Base-by-base conservation (phyloP, 2,113 vertebrate species). In the Symphodus melops region DNA sequence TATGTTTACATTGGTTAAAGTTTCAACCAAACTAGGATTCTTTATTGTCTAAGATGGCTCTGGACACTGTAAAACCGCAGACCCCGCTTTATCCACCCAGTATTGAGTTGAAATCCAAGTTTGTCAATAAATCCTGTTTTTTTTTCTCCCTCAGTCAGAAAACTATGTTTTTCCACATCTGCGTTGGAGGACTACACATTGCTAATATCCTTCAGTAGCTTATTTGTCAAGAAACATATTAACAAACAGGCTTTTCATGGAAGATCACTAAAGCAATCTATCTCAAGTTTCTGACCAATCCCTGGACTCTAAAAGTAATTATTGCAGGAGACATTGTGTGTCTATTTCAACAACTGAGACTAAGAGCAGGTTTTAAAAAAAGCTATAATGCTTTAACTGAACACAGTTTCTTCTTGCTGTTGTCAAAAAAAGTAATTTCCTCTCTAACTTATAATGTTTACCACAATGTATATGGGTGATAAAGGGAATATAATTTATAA, bases 1-100 rank as follows among this genome's bases (percentile, higher is more conserved):
- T 81, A 75, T 88, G 67, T 92, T 93, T 82, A 85, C 63, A 59
- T 82, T 93, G 85, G 88, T 89, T 73, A n/a, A 89, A 86, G 84
- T 36, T 37, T 54, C 9, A 21, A 57, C 33, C 68, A 62, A 85
- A 79, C 60, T 83, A 76, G 55, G 51, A 73, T 77, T 70, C 41
- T 76, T 85, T 87, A 79, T 65, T 20, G 67, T 79, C 65, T 70
- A 76, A 69, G 62, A 86, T 83, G 46, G 11, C 13, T 68, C 62
- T 72, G 42, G 71, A 82, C 48, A 75, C 52, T 70, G 64, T 68
- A 78, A 88, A 89, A 85, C 57, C 64, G 56, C 69, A 76, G 73
- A 79, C 41, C 28, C 41, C 56, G 55, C 36, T 68, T 86, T 79
- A 66, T 71, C 76, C 21, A 75, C 62, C 53, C 33, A 4, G 28